Conservation (phyloP, 2,888 invertebrate species). For the Cryptus viduatorius region DNA sequence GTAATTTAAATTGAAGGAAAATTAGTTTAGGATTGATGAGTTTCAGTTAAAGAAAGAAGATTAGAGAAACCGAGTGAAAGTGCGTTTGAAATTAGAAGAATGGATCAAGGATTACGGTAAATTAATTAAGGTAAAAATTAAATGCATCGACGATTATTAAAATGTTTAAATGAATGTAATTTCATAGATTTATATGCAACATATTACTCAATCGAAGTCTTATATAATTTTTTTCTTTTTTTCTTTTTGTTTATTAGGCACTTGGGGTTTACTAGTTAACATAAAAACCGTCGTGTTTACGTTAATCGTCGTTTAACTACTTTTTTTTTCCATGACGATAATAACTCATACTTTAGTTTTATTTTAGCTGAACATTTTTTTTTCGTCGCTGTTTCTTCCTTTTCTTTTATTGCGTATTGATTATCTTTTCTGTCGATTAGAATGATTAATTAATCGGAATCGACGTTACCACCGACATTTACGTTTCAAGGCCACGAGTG, state of each 20-base stretch:
- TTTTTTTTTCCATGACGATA: background rate
- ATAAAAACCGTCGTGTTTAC: slow-evolving; percentile 2
- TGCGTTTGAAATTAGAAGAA: background rate
- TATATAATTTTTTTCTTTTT: slow-evolving; percentile 8
- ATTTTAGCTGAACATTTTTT: background rate
- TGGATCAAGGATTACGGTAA: background rate
- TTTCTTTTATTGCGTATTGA: slow-evolving; percentile 8
- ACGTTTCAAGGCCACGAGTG: slow-evolving; percentile 39
- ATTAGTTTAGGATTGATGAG: background rate
- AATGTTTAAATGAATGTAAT: background rate
- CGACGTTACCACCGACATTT: background rate
- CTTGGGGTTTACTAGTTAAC: slow-evolving; percentile 5
- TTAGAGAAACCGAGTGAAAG: background rate
- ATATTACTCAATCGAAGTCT: background rate
- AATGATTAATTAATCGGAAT: slow-evolving; percentile 2
- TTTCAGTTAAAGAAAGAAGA: background rate
- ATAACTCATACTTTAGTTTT: slow-evolving; percentile 2
- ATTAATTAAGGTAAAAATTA: background rate
- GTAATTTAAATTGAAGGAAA: background rate
- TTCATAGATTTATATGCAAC: background rate
- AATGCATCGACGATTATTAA: background rate
- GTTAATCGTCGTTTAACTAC: background rate
- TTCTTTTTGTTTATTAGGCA: slow-evolving; percentile 6
- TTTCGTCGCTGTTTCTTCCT: background rate
- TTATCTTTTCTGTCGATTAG: background rate